Percentiles rank a stretch among this genome's conserved stretches.
Conservation (phyloP, 2,113 vertebrate species). For the Cochlearius cochlearius region DNA sequence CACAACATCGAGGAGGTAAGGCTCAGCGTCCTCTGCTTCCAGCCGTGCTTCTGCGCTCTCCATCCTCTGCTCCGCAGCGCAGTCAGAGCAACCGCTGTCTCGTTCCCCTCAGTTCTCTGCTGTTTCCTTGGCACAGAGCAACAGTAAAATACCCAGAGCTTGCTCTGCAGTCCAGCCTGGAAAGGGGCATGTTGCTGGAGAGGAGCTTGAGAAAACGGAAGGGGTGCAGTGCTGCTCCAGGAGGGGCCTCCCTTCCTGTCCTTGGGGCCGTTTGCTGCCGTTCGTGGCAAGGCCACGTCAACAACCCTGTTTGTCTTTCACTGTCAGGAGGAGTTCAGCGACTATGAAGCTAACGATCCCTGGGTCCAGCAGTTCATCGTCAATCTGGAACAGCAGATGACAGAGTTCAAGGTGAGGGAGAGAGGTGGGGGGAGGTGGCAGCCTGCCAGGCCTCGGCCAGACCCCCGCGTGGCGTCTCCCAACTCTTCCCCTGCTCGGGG, state of each 20-base stretch:
- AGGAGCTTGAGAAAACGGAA: neutral
- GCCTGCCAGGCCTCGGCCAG: neutral
- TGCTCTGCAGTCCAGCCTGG: neutral
- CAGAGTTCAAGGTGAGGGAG: conserved; percentile 91
- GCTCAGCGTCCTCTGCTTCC: neutral
- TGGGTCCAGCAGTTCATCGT: conserved; percentile 98
- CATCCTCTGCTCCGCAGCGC: neutral
- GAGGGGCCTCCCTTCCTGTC: neutral
- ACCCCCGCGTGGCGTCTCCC: rapidly evolving
- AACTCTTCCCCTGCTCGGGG: neutral
- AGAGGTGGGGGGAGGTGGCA: neutral
- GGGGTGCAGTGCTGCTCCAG: neutral
- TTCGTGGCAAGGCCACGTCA: neutral
- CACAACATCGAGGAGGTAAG: conserved; percentile 98
- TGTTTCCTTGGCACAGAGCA: neutral
- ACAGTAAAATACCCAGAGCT: neutral
- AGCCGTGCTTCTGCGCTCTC: neutral
- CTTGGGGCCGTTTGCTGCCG: rapidly evolving
- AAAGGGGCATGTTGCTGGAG: neutral
- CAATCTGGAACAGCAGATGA: conserved; percentile 95
- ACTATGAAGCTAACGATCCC: conserved; percentile 96
- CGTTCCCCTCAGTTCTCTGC: neutral
- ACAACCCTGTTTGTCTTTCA: neutral
- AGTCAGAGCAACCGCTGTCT: neutral
- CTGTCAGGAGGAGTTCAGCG: conserved; percentile 93